A percentile compares a stretch with the other conserved stretches of the same genome.
Conservation (phyloP, 2,888 invertebrate species). For the Ametastegia equiseti region DNA sequence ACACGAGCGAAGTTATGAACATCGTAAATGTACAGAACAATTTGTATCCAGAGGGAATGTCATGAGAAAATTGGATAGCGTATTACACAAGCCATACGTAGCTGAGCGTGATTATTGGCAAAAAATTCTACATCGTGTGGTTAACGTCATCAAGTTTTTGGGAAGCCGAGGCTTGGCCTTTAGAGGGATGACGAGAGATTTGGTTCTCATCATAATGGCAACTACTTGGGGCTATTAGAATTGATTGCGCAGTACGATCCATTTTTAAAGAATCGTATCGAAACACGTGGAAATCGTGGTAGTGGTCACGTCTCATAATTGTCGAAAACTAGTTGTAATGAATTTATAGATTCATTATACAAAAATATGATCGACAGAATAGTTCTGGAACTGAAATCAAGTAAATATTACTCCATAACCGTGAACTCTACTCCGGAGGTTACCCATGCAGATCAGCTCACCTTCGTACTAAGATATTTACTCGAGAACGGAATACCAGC, state of each 20-base stretch:
- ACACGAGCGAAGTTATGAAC: background rate
- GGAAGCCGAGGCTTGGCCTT: constrained; percentile 57
- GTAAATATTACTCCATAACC: constrained; percentile 2
- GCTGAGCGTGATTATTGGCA: background rate
- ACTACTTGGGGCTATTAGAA: constrained; percentile 56
- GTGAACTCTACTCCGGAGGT: background rate
- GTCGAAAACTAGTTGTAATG: constrained; percentile 56
- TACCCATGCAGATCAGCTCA: background rate
- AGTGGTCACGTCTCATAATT: constrained; percentile 52
- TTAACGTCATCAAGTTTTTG: constrained; percentile 48
- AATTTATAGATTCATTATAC: constrained; percentile 40
- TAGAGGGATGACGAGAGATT: constrained; percentile 55
- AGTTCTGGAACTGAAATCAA: constrained; percentile 45
- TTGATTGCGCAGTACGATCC: constrained; percentile 58
- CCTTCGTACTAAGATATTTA: background rate
- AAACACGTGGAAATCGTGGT: constrained; percentile 25
- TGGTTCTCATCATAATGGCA: constrained; percentile 56
- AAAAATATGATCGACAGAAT: constrained; percentile 50
- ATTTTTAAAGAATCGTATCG: constrained; percentile 33
- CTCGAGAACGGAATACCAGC: no score
- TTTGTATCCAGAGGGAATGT: background rate
- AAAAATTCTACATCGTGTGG: background rate
- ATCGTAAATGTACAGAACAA: background rate
- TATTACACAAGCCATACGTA: background rate
- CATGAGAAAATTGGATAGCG: background rate